These are phyloP conservation scores for Ceratotherium simum DNA, from an alignment of 2,113 vertebrate species.

Conservation along the genomic window DNA sequence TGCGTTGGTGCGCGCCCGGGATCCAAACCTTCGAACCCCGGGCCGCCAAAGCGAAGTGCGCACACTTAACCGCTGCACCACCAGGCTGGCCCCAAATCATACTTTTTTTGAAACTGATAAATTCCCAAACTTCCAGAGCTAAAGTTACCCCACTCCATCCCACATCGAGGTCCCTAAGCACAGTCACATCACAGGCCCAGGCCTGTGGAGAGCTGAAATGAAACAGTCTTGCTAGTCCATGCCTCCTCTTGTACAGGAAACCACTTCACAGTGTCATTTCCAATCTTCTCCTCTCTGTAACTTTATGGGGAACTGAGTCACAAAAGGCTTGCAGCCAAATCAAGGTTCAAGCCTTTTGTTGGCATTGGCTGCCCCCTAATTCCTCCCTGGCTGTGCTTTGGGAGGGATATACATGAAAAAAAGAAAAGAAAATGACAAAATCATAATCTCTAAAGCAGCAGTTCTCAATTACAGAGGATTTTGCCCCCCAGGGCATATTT, in stretches of 20 bases:
- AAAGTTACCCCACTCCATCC: neutral
- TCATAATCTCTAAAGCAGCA: neutral
- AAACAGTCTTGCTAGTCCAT: neutral
- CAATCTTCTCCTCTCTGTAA: neutral
- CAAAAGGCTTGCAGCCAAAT: slow-evolving; percentile 21
- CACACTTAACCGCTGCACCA: too few relatives aligned
- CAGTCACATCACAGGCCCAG: neutral
- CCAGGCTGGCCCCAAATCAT: neutral
- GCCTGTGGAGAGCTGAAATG: neutral
- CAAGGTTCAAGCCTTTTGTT: neutral
- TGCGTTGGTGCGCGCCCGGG: too few relatives aligned
- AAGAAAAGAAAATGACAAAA: slow-evolving; percentile 20
- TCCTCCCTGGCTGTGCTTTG: neutral
- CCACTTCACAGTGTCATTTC: neutral
- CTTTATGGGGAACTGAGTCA: slow-evolving; percentile 49
- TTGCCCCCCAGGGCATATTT: neutral
- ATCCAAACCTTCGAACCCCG: too few relatives aligned
- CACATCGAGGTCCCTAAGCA: rapidly evolving
- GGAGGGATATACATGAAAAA: neutral
- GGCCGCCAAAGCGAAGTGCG: too few relatives aligned
- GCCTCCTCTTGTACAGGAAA: neutral
- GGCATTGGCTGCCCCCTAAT: neutral
- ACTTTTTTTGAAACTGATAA: slow-evolving; percentile 35
- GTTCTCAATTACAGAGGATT: neutral
- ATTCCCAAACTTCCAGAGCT: slow-evolving; percentile 58